Evolutionary conservation across 2,888 invertebrate species (phyloP), one percentile per base, ranked within the genome.

Genomic region (Theodoxus fluviatilis): DNA sequence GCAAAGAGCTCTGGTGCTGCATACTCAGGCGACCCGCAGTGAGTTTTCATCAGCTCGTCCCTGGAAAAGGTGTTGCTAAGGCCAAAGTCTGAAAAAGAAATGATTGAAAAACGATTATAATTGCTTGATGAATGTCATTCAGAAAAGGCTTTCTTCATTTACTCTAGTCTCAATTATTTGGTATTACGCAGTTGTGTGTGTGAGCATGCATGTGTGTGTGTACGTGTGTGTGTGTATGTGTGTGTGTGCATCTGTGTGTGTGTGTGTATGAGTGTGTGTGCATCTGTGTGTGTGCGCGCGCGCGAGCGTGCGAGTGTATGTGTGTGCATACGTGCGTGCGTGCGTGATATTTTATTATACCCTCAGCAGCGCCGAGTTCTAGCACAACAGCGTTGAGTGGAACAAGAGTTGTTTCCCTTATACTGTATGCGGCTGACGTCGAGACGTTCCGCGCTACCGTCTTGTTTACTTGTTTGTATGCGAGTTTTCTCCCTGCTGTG

Each of bases 21-120:
- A 86, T 93, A 93, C 87, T 93, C 93, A 15, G 93, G 91, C 40
- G 93, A 93, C 63, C 93, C 93, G 86, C 93, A 93, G 79, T 93
- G 93, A 0, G 93, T 93, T 76, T 90, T 90, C 81, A 93, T 87
- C n/a, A 90, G 90, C 12, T 90, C 90, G 40, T 88, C 87, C 25
- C 89, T 86, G 70, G 88, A 89, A 89, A 91, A 93, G 73, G 90
- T 83, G 86, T 93, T 93, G 80, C 93, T 93, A 73, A 93, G 86
- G 9, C 93, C 93, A 85, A 93, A 93, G 87, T 93, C 92, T 92
- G 83, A 7, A 78, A 74, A 15, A 15, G n/a, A 22, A 43, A 43
- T 12, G 15, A 33, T 9, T 9, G 33, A 12, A 31, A 33, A 12
- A 61, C 25, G 31, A 31, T 43, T 43, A 15, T 7, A 43, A 43